Evolutionary conservation across 1,140 invertebrate genomes (phyloP), one percentile per base, ranked within the genome.

Genomic region (Drosophila ambigua): DNA sequence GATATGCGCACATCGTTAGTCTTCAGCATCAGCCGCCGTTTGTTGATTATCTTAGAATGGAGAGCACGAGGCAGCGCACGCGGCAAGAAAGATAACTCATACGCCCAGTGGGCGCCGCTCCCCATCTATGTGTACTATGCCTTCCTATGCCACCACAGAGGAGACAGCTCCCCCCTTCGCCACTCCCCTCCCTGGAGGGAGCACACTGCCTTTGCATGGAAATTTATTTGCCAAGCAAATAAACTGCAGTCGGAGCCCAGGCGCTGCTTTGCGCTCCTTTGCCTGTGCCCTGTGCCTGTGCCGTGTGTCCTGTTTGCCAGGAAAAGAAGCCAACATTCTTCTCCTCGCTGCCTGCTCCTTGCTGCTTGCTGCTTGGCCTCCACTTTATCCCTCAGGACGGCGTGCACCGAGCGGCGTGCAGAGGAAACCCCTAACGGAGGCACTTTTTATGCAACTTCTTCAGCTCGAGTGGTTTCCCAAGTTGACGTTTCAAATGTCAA

Each of bases 401-500:
- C 16, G 26, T 35, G 48, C 5, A 24, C 6, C 15, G 55, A 15
- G 26, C 31, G 28, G 28, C 31, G 54, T 4, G 41, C 41, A 76
- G 50, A 77, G 81, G 82, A 77, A 81, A 71, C 82, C 81, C 83
- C 83, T 76, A 88, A 82, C 82, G 83, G 78, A 87, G 82, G 83
- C 83, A 87, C 78, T 87, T 87, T 87, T 87, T 88, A 87, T 87
- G 82, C 83, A 88, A 88, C 79, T 90, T 90, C 82, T 88, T 88
- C 87, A 90, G 76, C 79, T 71, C 78, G 87, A 90, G 81, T 90
- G 87, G 58, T 74, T 90, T 85, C 87, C 81, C 78, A 85, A 90
- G 87, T 90, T 90, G 80, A 90, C 87, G 76, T 85, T 89, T 90
- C 76, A 90, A 87, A 90, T 90, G 82, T 91, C 90, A 91, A 91